phyloP scores from a whole-genome alignment of 2,113 vertebrate genomes.

The Ailurus styani region DNA sequence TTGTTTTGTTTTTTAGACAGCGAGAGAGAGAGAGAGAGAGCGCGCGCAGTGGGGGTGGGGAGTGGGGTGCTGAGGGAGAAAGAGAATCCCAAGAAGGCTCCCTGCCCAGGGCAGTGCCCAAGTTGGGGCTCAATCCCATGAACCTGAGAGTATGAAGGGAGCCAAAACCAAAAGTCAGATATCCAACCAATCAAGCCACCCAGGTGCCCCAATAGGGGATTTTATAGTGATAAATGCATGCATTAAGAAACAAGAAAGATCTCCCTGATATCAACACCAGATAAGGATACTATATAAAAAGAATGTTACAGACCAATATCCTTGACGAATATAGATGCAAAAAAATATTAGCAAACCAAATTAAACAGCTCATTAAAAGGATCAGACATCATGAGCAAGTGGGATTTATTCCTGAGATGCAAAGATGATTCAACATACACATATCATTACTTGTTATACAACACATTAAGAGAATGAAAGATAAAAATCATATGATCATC shows the following conservation, averaged over 20 bases:
- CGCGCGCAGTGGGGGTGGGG: too few species aligned
- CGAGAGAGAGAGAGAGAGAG: too few species aligned
- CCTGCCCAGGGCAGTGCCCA: not conserved
- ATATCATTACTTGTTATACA: not conserved
- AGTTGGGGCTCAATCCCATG: not conserved
- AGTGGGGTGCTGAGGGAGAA: not conserved
- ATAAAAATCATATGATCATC: not conserved
- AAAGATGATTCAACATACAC: not conserved
- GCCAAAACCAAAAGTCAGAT: not conserved
- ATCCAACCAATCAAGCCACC: not conserved
- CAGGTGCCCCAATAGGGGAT: not conserved
- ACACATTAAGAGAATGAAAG: not conserved
- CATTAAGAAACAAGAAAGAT: not conserved
- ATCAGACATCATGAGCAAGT: not conserved
- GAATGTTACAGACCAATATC: not conserved
- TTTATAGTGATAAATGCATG: not conserved
- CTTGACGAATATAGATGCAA: not conserved
- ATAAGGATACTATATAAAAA: not conserved
- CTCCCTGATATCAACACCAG: not conserved
- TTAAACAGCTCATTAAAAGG: not conserved
- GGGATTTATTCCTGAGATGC: not conserved
- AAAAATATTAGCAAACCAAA: not conserved
- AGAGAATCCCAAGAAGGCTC: not conserved
- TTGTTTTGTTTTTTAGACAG: too few species aligned
- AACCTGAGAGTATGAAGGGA: not conserved